phyloP scores from a whole-genome alignment of 2,888 invertebrate species.

The Caenorhabditis sp. region DNA sequence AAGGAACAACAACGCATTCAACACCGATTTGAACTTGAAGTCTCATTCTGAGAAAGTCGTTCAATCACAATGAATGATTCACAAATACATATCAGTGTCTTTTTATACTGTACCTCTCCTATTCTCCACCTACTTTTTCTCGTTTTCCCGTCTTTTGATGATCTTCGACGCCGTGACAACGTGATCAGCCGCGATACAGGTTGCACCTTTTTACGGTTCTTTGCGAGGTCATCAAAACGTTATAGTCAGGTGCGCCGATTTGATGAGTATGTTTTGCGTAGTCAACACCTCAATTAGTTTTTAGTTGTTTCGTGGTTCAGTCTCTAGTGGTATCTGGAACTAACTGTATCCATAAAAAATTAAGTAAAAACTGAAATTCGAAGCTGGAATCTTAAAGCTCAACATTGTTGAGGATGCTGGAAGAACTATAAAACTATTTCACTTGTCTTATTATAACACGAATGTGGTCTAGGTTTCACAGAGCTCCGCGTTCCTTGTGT shows the following conservation, averaged over 20 bases:
- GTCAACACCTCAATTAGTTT: background rate
- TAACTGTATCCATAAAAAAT: too few relatives aligned
- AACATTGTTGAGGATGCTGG: too few relatives aligned
- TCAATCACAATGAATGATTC: constrained; percentile 11
- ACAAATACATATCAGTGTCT: background rate
- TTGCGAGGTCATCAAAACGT: constrained; percentile 32
- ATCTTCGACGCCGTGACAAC: background rate
- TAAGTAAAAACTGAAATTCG: too few relatives aligned
- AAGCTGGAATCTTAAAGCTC: too few relatives aligned
- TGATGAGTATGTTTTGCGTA: background rate
- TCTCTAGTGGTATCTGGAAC: background rate
- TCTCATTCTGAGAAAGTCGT: constrained; percentile 41
- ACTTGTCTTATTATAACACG: too few relatives aligned
- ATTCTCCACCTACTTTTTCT: constrained; percentile 14
- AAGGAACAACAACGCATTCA: constrained; percentile 56
- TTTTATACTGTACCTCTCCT: background rate
- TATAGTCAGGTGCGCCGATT: constrained; percentile 20
- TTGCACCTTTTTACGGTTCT: constrained; percentile 45
- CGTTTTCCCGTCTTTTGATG: constrained; percentile 3
- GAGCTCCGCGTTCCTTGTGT: too few relatives aligned
- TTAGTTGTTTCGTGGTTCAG: background rate
- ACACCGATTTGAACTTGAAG: constrained; percentile 56
- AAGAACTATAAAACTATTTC: too few relatives aligned
- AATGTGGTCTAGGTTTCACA: too few relatives aligned
- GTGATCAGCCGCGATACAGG: constrained; percentile 4